phyloP scores from a whole-genome alignment of 2,888 invertebrate genomes.

The Napeogenes inachia region DNA sequence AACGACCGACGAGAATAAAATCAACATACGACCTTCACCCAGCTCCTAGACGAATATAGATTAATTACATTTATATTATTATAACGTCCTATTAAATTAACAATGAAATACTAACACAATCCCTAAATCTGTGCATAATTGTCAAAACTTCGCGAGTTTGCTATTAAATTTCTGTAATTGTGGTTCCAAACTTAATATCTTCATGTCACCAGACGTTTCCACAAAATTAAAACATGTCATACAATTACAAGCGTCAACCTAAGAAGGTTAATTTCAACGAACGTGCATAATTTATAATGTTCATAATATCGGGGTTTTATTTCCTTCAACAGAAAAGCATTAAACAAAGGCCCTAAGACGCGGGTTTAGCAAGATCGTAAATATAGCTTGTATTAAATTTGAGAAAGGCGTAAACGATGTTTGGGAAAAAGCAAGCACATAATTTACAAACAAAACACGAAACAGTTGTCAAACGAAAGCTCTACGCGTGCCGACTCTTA shows the following conservation, averaged over 20 bases:
- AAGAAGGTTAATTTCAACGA: constrained; percentile 18
- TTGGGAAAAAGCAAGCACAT: constrained; percentile 34
- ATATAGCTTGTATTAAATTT: constrained; percentile 36
- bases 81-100: constrained; percentile 25
- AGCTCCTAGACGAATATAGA: too few relatives aligned
- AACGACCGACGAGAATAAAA: too few relatives aligned
- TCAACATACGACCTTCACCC: too few relatives aligned
- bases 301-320: neutral
- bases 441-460: constrained; percentile 38
- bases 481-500: constrained; percentile 34
- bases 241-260: constrained; percentile 38
- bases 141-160: constrained; percentile 45
- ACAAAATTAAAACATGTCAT: constrained; percentile 51
- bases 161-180: constrained; percentile 61
- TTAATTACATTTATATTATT: neutral
- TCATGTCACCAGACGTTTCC: constrained; percentile 50
- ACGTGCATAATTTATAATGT: constrained; percentile 4
- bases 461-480: constrained; percentile 38
- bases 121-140: constrained; percentile 49
- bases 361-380: constrained; percentile 29
- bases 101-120: constrained; percentile 44
- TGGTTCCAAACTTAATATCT: constrained; percentile 56
- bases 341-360: constrained; percentile 23
- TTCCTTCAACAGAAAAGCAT: constrained; percentile 9
- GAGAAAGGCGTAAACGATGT: constrained; percentile 36